These are phyloP conservation scores for Clarias batrachus DNA, from an alignment of 2,113 vertebrate genomes.

Conservation along the genomic window DNA sequence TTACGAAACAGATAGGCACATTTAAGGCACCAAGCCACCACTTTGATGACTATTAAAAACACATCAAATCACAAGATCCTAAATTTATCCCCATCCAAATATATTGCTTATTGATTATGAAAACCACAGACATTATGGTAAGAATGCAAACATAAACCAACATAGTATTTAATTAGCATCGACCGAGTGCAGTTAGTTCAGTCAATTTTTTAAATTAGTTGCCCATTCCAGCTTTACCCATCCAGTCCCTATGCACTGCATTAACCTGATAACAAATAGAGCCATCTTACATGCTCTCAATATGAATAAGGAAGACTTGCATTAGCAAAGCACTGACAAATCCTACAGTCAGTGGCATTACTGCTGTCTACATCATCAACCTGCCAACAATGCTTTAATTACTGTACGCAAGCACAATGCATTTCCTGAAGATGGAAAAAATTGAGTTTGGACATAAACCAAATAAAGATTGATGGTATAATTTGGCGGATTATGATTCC, in stretches of 20 bases:
- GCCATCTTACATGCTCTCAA: not conserved
- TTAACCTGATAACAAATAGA: not conserved
- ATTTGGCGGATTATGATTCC: not conserved
- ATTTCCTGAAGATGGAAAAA: not conserved
- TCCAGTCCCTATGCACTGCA: not conserved
- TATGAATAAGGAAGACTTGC: not conserved
- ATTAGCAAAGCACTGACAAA: constrained; percentile 1
- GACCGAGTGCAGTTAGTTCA: not conserved
- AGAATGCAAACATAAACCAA: not conserved
- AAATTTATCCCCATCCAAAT: not conserved
- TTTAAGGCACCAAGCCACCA: not conserved
- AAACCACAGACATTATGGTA: not conserved
- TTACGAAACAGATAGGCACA: constrained; percentile 3
- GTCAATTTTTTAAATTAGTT: not conserved
- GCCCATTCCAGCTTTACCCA: not conserved
- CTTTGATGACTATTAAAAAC: not conserved
- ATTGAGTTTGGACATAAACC: not conserved
- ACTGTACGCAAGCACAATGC: not conserved
- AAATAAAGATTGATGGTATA: constrained; percentile 22
- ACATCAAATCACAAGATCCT: not conserved
- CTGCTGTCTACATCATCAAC: not conserved
- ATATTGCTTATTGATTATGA: not conserved
- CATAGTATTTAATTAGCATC: not conserved
- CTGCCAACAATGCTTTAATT: not conserved
- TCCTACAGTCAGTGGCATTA: constrained; percentile 2